These are phyloP conservation scores for Parotia lawesii DNA, from an alignment of 2,113 vertebrate genomes.

Conservation along the genomic window DNA sequence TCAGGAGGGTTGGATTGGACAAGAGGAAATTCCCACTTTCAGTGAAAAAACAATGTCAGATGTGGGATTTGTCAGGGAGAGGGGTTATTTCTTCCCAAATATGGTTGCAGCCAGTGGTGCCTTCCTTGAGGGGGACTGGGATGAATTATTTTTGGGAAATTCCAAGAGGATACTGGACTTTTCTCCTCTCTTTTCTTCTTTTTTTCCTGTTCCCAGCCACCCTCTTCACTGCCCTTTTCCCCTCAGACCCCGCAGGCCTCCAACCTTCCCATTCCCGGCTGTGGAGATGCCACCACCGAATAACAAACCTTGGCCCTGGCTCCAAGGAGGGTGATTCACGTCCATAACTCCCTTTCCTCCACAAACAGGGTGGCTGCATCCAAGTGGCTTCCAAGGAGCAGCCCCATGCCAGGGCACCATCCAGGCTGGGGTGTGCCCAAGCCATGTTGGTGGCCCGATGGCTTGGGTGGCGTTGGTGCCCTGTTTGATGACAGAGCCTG, in stretches of 20 bases:
- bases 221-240: neutral
- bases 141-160: neutral
- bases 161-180: neutral
- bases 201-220: neutral
- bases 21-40: neutral
- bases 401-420: neutral
- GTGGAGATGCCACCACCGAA: neutral
- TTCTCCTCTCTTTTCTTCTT: neutral
- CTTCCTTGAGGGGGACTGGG: neutral
- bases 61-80: neutral
- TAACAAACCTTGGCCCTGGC: neutral
- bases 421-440: neutral
- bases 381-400: neutral
- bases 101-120: rapidly evolving
- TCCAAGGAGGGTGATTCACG: neutral
- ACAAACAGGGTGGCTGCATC: neutral
- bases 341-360: neutral
- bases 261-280: neutral
- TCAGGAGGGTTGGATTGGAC: neutral
- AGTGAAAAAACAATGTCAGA: neutral
- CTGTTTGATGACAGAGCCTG: neutral
- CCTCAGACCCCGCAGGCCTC: neutral
- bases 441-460: neutral
- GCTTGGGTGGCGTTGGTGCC: neutral
- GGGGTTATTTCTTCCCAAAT: neutral